These are phyloP conservation scores for Trematocara unimaculatum DNA, from an alignment of 2,113 vertebrate genomes.

Conservation along the genomic window DNA sequence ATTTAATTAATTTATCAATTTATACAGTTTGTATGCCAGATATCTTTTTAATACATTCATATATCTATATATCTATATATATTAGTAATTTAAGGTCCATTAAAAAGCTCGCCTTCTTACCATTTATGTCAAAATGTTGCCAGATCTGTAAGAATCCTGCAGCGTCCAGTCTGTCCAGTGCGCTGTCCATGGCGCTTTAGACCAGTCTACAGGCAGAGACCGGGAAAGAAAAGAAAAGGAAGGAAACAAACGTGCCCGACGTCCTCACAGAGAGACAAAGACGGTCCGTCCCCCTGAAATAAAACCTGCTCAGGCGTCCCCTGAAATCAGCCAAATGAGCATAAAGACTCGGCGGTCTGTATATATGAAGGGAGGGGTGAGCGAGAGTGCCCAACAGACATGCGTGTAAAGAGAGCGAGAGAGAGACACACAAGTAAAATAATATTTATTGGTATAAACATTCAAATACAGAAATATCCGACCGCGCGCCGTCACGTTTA, in stretches of 20 bases:
- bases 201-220: not conserved
- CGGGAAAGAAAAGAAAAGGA: not conserved
- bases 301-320: not conserved
- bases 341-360: not conserved
- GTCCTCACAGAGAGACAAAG: not conserved
- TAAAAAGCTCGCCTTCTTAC: constrained; percentile 55
- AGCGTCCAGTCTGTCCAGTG: constrained; percentile 66
- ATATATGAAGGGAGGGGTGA: not conserved
- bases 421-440: constrained; percentile 56
- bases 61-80: not conserved
- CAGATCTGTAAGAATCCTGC: constrained; percentile 79
- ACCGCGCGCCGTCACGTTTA: constrained; percentile 38
- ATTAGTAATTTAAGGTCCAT: not conserved
- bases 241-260: not conserved
- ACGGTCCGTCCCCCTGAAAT: not conserved
- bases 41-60: not conserved
- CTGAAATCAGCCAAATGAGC: not conserved
- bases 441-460: constrained; percentile 86
- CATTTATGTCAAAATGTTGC: constrained; percentile 76
- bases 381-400: too few relatives aligned
- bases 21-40: not conserved
- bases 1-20: too few relatives aligned
- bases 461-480: constrained; percentile 80
- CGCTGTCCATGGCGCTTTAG: constrained; percentile 77
- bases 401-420: not conserved